These are phyloP conservation scores for Chaetoderma sp. DNA, from an alignment of 2,888 invertebrate genomes.

Conservation along the genomic window DNA sequence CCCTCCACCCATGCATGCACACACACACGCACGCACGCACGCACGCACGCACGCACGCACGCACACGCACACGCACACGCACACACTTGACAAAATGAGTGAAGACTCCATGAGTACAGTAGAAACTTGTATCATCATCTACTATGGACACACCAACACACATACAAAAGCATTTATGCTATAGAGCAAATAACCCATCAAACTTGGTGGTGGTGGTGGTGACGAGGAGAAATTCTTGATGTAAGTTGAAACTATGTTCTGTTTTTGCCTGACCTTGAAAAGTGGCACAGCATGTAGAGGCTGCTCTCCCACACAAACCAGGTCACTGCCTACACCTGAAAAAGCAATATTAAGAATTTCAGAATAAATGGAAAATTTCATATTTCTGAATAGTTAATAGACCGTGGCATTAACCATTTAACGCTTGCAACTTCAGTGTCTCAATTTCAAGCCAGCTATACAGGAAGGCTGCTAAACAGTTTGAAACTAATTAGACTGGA, in stretches of 20 bases:
- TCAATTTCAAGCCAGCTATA: no score
- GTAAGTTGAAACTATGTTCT: not conserved
- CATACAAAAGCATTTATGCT: no score
- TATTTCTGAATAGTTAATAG: no score
- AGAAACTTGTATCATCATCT: not conserved
- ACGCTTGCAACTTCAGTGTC: no score
- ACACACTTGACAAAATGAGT: not conserved
- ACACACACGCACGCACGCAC: no score
- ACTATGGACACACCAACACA: not conserved
- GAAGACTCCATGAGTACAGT: not conserved
- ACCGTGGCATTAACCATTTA: not conserved
- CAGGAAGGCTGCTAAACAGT: no score
- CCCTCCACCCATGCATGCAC: no score
- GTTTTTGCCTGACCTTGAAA: slow-evolving; percentile 73
- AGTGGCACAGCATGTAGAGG: slow-evolving; percentile 98
- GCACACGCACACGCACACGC: not conserved
- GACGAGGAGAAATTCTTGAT: not conserved
- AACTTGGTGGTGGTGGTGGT: not conserved
- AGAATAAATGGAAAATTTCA: no score
- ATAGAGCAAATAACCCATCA: not conserved
- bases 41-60: no score
- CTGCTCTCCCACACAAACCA: slow-evolving; percentile 98
- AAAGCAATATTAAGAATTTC: no score
- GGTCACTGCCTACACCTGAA: slow-evolving; percentile 86
- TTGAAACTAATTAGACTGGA: no score